Evolutionary conservation across 2,797 vertebrate genomes (phyloP), one percentile per base, ranked within the genome.

Genomic region (Sebastes goodei): DNA sequence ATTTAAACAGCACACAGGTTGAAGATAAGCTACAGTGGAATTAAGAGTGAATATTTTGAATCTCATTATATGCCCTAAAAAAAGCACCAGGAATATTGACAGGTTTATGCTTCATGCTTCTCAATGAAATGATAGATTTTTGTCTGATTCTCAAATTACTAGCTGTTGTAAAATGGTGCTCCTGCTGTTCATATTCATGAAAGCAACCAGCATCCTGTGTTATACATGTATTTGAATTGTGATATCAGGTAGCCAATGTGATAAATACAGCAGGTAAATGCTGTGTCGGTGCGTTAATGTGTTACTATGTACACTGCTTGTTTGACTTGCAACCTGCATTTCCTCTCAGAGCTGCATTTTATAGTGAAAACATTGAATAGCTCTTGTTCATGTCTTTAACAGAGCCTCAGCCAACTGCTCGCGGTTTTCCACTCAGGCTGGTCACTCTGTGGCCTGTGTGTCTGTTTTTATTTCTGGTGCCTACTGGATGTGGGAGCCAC

Each of bases 401-500:
- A 66, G 67, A 82, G 69, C 1, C 55, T 0, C 35, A 15, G 59
- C 27, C 53, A 12, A 69, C 72, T 63, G 71, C 65, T 63, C 55
- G 6, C 76, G 33, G 55, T 38, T 68, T 80, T 74, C 32, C 30
- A 62, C 33, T 61, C 42, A 10, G 66, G 38, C 67, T 30, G 56
- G 42, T 57, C 38, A 42, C 68, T 53, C 63, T 75, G 42, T 74
- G 74, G 76, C 4, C 70, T 68, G 35, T 68, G 53, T 38, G 72
- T 68, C 53, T 80, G 35, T 80, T 82, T 84, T 69, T 35, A 71
- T 79, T 83, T 72, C 70, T 83, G 29, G 27, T 78, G 73, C 35
- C 27, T 21, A 10, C 55, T 62, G 69, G 66, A 38, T 62, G 76
- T 75, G 64, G 63, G 81, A 78, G 29, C 87, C 91, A 89, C 90